Conservation (phyloP, 2,888 invertebrate genomes). For the Synanthedon myopaeformis region DNA sequence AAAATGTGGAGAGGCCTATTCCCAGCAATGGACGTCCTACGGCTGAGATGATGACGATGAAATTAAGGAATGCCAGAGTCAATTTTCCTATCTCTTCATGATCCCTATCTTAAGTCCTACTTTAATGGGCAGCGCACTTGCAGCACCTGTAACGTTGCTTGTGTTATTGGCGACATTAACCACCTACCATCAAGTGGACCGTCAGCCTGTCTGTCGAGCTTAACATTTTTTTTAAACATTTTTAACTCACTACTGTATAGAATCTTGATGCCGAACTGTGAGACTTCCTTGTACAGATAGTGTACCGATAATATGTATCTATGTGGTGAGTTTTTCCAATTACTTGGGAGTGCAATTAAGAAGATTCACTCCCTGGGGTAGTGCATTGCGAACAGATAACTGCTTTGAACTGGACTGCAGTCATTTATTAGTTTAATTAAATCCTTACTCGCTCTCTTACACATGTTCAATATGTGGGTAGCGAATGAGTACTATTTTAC, state of each 20-base stretch:
- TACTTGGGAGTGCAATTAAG: conserved; percentile 40
- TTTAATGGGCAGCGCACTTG: too few relatives aligned
- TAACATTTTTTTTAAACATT: too few relatives aligned
- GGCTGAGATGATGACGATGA: too few relatives aligned
- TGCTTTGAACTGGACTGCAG: conserved; percentile 19
- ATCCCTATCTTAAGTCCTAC: too few relatives aligned
- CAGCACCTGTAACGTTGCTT: too few relatives aligned
- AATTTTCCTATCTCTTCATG: too few relatives aligned
- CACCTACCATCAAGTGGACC: too few relatives aligned
- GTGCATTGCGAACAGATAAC: conserved; percentile 27
- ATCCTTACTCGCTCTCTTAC: conserved; percentile 15
- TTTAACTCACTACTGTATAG: conserved; percentile 7
- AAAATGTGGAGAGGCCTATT: too few relatives aligned
- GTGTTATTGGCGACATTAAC: too few relatives aligned
- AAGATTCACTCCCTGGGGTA: conserved; percentile 29
- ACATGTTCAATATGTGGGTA: neutral
- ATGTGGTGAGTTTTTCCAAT: conserved; percentile 37
- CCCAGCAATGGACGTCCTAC: too few relatives aligned
- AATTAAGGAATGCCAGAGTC: too few relatives aligned
- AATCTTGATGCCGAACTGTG: conserved; percentile 29
- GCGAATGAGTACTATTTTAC: neutral
- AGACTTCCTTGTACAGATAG: conserved; percentile 20
- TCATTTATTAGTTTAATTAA: conserved; percentile 40
- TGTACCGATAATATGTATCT: conserved; percentile 9
- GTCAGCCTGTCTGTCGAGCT: too few relatives aligned